phyloP scores from a whole-genome alignment of 2,797 vertebrate species.

The Phyllotis vaccarum region DNA sequence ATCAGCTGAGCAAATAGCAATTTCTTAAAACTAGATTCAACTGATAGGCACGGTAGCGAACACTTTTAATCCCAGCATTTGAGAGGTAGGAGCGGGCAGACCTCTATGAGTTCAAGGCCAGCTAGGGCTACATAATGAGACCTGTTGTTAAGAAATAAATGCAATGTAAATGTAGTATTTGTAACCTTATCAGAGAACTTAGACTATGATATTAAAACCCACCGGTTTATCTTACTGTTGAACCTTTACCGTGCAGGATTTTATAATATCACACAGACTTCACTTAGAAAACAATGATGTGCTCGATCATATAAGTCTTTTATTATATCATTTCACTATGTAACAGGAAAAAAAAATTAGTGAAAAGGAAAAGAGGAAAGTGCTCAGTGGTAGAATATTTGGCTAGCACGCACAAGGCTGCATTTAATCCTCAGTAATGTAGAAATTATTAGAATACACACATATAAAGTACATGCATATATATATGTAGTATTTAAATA shows the following conservation, averaged over 20 bases:
- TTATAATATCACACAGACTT: background rate
- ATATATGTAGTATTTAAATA: background rate
- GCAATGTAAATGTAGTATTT: too few relatives aligned
- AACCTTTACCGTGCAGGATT: background rate
- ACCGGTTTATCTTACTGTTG: background rate
- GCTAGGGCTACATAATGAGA: too few relatives aligned
- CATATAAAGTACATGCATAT: background rate
- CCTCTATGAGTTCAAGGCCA: too few relatives aligned
- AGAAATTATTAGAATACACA: background rate
- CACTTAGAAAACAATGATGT: background rate
- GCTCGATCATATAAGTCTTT: conserved; percentile 6
- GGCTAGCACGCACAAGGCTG: background rate
- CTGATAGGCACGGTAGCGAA: background rate
- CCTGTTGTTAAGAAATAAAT: background rate
- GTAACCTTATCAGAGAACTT: background rate
- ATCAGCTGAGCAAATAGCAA: background rate
- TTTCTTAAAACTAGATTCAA: background rate
- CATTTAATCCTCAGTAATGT: background rate
- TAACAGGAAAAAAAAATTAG: background rate
- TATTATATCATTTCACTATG: conserved; percentile 2
- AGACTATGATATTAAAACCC: background rate
- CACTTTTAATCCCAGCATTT: background rate
- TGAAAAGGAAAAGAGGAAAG: background rate
- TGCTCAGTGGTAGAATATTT: background rate
- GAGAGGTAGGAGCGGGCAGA: too few relatives aligned